Conservation (phyloP, 2,113 vertebrate species). For the Ifrita kowaldi region DNA sequence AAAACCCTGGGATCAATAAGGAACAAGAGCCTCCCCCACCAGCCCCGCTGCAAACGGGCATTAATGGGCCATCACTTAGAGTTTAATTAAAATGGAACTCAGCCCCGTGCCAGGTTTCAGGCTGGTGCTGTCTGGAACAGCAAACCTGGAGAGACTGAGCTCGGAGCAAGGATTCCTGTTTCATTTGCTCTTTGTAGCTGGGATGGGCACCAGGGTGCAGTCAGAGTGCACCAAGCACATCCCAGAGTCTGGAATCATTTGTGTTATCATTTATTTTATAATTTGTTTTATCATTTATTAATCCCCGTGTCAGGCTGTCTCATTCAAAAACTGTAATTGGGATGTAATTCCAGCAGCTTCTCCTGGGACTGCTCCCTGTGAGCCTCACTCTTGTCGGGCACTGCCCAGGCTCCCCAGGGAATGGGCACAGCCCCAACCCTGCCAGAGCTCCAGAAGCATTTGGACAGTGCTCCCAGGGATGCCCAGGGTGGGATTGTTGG, state of each 20-base stretch:
- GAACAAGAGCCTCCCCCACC: background rate
- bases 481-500: background rate
- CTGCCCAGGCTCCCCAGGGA: background rate
- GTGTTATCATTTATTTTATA: background rate
- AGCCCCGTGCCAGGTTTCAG: background rate
- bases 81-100: background rate
- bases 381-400: background rate
- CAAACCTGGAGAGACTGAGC: background rate
- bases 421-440: background rate
- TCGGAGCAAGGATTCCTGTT: rapidly evolving
- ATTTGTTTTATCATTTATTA: background rate
- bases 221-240: rapidly evolving
- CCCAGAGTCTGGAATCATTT: background rate
- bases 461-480: rapidly evolving
- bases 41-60: background rate
- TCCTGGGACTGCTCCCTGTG: background rate
- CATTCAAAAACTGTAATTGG: rapidly evolving
- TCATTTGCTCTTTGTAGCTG: background rate
- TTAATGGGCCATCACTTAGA: background rate
- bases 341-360: background rate
- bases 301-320: rapidly evolving
- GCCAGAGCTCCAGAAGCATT: background rate
- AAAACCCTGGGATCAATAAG: background rate
- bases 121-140: background rate
- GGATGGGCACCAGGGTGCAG: background rate